Percentiles rank a stretch among this genome's conserved stretches.
Evolutionary conservation across 2,888 invertebrate genomes (phyloP).

Genomic region (Sminthurides aquaticus): DNA sequence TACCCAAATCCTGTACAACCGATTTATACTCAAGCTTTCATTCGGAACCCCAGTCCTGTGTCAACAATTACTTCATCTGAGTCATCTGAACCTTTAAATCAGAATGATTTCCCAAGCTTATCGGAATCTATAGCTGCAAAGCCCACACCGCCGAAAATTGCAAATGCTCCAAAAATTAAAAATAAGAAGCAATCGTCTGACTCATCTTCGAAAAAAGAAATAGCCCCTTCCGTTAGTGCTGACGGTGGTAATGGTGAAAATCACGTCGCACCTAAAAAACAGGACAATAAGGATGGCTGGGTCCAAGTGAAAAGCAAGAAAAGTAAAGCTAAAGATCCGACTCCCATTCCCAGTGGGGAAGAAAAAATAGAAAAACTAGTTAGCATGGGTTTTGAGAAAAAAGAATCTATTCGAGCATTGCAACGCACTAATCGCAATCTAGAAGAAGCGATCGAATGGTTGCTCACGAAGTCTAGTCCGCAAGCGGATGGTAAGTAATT

Average conservation of each 20-base stretch:
- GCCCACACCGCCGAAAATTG: neutral
- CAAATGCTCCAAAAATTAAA: slow-evolving; percentile 1
- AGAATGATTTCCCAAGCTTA: slow-evolving; percentile 19
- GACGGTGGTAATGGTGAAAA: slow-evolving; percentile 4
- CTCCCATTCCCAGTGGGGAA: slow-evolving; percentile 23
- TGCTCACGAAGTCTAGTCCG: slow-evolving; percentile 27
- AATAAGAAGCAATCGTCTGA: neutral
- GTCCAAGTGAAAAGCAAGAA: slow-evolving; percentile 23
- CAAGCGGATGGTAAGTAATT: slow-evolving; percentile 9
- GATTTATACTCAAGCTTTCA: slow-evolving; percentile 10
- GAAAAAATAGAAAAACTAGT: slow-evolving; percentile 36
- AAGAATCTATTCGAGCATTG: slow-evolving; percentile 32
- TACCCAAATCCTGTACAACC: neutral
- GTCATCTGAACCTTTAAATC: neutral
- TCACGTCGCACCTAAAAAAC: neutral
- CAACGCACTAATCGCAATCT: slow-evolving; percentile 36
- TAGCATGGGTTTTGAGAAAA: slow-evolving; percentile 39
- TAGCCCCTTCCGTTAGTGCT: neutral
- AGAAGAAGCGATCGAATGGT: slow-evolving; percentile 36
- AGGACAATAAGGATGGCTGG: slow-evolving; percentile 17
- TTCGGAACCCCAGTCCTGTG: slow-evolving; percentile 8
- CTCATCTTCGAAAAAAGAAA: neutral
- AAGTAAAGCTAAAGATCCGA: slow-evolving; percentile 10
- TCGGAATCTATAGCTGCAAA: slow-evolving; percentile 9
- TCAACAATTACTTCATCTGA: slow-evolving; percentile 5